Evolutionary conservation across 2,113 vertebrate genomes (phyloP), one percentile per base, ranked within the genome.

Genomic region (Nyctereutes procyonoides): DNA sequence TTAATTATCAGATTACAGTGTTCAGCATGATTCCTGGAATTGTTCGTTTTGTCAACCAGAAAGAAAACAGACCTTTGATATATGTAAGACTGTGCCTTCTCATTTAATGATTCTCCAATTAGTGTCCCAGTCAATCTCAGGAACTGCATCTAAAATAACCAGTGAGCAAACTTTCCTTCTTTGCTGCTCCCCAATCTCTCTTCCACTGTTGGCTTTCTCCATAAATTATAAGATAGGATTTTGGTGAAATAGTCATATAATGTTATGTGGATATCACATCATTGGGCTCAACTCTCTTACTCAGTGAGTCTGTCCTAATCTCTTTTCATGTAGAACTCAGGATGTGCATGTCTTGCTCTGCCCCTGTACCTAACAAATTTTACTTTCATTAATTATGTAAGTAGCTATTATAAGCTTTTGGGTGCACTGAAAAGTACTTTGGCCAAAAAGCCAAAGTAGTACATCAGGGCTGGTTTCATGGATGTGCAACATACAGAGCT

Each of bases 1-100:
- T 98, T 96, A 96, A 98, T 97, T 88, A 98, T 96, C 96, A 35
- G 93, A 97, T 89, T 98, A 93, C 11, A 48, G 81, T 69, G 74
- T 97, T 97, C 96, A 92, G 28, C 15, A 0, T 90, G 93, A 97
- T 92, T 95, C 73, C 71, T 88, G 98, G 85, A 98, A 90, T 88
- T 92, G 95, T 94, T 98, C 85, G 0, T 90, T 97, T 96, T 95
- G 97, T 97, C 74, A 97, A 86, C 51, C 84, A 89, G 95, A 81
- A 20, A 97, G 94, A 14, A 77, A 98, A 82, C 53, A 80, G 92
- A 95, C 83, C 97, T 92, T 93, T 91, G 82, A 58, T 96, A 77
- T 58, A 95, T 97, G 65, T 97, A 95, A 63, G 83, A 93, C 19
- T 16, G 89, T 10, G 94, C 90, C 16, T 95, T 95, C 19, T 95